These are phyloP conservation scores for Carassius auratus DNA, from an alignment of 2,113 vertebrate species.

Conservation along the genomic window DNA sequence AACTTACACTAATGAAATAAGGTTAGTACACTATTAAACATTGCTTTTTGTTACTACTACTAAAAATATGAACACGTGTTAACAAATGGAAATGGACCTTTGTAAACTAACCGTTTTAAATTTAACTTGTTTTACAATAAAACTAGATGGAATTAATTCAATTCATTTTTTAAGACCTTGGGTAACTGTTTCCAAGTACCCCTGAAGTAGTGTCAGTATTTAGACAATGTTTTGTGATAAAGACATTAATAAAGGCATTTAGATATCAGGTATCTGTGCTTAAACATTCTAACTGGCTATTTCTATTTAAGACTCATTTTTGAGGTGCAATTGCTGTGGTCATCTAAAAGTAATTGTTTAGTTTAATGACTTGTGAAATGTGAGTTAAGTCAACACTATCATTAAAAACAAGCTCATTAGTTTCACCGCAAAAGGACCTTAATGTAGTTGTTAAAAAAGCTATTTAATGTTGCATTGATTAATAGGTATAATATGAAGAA, in stretches of 20 bases:
- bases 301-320: not conserved
- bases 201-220: not conserved
- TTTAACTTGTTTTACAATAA: not conserved
- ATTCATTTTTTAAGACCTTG: not conserved
- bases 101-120: not conserved
- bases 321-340: not conserved
- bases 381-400: conserved; percentile 45
- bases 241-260: not conserved
- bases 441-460: conserved; percentile 29
- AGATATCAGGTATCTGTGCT: not conserved
- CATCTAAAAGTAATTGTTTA: conserved; percentile 2
- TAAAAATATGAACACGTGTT: not conserved
- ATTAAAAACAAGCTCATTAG: conserved; percentile 63
- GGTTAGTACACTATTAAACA: not conserved
- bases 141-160: not conserved
- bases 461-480: conserved; percentile 13
- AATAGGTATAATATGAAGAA: not conserved
- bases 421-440: conserved; percentile 37
- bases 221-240: not conserved
- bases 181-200: not conserved
- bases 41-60: not conserved
- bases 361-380: conserved; percentile 44
- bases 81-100: not conserved
- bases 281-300: not conserved
- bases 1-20: not conserved